A percentile compares a stretch with the other conserved stretches of the same genome.
Evolutionary conservation across 2,888 invertebrate species (phyloP).

Genomic region (Clistopyga incitator): DNA sequence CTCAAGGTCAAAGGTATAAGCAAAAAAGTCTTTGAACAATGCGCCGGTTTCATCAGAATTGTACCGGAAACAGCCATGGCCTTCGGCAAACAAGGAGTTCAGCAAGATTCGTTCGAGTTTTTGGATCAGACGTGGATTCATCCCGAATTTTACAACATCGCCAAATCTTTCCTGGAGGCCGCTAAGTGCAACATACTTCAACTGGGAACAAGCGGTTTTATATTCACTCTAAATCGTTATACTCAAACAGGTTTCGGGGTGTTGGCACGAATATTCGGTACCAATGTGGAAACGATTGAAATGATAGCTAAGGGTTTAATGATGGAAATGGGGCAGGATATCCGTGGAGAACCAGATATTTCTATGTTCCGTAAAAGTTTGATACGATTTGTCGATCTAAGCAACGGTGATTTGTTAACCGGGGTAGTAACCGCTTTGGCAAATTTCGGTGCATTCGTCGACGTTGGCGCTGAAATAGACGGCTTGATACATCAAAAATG

Average conservation of each 20-base stretch:
- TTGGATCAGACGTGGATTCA: conserved; percentile 95
- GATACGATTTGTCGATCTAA: conserved; percentile 89
- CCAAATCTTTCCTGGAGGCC: conserved; percentile 86
- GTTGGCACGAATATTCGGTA: conserved; percentile 86
- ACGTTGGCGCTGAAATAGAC: conserved; percentile 90
- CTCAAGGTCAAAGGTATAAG: conserved; percentile 93
- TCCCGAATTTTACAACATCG: conserved; percentile 94
- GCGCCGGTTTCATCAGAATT: conserved; percentile 93
- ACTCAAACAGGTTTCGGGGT: conserved; percentile 66
- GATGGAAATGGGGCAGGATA: conserved; percentile 90
- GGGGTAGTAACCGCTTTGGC: conserved; percentile 95
- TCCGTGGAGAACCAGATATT: conserved; percentile 87
- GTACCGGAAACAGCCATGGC: conserved; percentile 83
- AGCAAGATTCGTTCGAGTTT: conserved; percentile 66
- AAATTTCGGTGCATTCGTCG: conserved; percentile 96
- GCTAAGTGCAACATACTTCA: conserved; percentile 81
- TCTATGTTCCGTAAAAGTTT: conserved; percentile 92
- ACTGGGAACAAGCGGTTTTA: conserved; percentile 80
- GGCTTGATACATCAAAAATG: conserved; percentile 90
- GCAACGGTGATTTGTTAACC: conserved; percentile 87
- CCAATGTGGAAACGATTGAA: conserved; percentile 88
- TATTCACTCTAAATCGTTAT: conserved; percentile 50
- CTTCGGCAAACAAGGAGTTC: too few species aligned
- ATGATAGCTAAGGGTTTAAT: conserved; percentile 91
- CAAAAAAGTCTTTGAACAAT: conserved; percentile 93